Evolutionary conservation across 1,140 invertebrate species (phyloP).

Genomic region (Andrena cerasifolii): DNA sequence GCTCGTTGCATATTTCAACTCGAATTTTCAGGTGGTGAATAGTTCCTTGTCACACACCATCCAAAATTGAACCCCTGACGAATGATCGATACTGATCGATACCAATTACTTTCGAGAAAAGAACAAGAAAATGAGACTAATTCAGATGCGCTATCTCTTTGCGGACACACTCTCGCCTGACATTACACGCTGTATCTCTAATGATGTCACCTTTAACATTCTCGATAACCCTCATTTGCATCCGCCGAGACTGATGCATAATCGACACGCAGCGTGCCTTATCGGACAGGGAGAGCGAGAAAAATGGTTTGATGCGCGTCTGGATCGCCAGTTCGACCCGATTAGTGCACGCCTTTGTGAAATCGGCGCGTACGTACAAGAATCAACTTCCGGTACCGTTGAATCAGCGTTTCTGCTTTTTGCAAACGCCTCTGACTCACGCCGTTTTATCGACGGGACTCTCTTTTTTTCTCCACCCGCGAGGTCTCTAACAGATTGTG

Average conservation of each 20-base stretch:
- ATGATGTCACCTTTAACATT: constrained; percentile 2
- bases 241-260: constrained; percentile 8
- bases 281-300: constrained; percentile 20
- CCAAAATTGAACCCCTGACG: no score
- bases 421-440: constrained; percentile 60
- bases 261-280: constrained; percentile 12
- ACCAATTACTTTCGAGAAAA: no score
- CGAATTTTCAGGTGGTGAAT: no score
- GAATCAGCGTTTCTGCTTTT: constrained; percentile 71
- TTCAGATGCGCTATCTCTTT: no score
- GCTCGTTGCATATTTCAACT: no score
- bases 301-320: constrained; percentile 23
- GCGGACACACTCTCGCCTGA: neutral
- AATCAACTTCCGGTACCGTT: constrained; percentile 66
- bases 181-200: neutral
- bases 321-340: constrained; percentile 17
- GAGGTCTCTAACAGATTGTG: constrained; percentile 30
- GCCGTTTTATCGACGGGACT: constrained; percentile 48
- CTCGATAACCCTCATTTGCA: constrained; percentile 40
- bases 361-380: constrained; percentile 56
- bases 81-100: no score
- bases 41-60: no score
- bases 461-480: constrained; percentile 43
- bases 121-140: no score
- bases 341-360: constrained; percentile 48